phyloP scores from a whole-genome alignment of 2,888 invertebrate genomes.

The Sarcophaga variegata region DNA sequence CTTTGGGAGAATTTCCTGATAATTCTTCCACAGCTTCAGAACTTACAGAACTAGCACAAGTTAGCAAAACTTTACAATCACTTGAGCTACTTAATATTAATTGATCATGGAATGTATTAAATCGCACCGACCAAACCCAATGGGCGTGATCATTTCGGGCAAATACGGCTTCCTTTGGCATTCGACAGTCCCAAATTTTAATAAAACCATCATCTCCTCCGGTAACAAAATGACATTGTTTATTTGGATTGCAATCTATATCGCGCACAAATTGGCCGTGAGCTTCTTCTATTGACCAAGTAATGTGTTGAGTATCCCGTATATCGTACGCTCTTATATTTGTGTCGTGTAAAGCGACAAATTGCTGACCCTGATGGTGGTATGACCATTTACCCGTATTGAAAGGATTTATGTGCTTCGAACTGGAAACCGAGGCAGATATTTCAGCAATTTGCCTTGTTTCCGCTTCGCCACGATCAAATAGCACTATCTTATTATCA shows the following conservation, averaged over 20 bases:
- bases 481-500: slow-evolving; percentile 89
- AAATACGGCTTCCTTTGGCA: slow-evolving; percentile 89
- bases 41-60: slow-evolving; percentile 93
- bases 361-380: slow-evolving; percentile 87
- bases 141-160: slow-evolving; percentile 92
- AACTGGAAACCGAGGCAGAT: slow-evolving; percentile 81
- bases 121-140: slow-evolving; percentile 97
- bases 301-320: slow-evolving; percentile 87
- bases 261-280: slow-evolving; percentile 95
- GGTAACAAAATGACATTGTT: slow-evolving; percentile 95
- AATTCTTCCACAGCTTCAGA: slow-evolving; percentile 85
- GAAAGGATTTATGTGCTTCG: slow-evolving; percentile 90
- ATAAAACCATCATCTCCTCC: slow-evolving; percentile 98
- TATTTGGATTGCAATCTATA: slow-evolving; percentile 98
- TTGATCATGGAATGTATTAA: slow-evolving; percentile 98
- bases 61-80: slow-evolving; percentile 95
- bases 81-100: slow-evolving; percentile 96
- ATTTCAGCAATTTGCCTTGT: slow-evolving; percentile 81
- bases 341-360: slow-evolving; percentile 93
- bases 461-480: slow-evolving; percentile 86
- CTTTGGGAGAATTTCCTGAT: slow-evolving; percentile 56
- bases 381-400: slow-evolving; percentile 97
- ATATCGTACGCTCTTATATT: slow-evolving; percentile 94
- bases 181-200: slow-evolving; percentile 98
- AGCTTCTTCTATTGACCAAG: slow-evolving; percentile 92